These are phyloP conservation scores for Salpingus planirostris DNA, from an alignment of 2,888 invertebrate species.

Conservation along the genomic window DNA sequence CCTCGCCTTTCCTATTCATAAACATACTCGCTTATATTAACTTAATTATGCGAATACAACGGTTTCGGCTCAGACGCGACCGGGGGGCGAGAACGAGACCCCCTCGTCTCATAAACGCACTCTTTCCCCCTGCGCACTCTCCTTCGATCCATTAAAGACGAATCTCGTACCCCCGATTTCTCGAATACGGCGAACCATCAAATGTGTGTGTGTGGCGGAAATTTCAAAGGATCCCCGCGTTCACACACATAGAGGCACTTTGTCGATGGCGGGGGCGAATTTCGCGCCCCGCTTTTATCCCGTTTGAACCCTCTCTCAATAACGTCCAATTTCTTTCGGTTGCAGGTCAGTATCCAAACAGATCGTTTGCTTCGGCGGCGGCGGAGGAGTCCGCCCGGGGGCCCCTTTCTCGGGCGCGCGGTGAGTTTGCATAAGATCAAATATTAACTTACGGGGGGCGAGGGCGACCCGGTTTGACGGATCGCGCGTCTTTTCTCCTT, in stretches of 20 bases:
- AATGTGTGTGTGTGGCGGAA: too few relatives aligned
- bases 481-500: slow-evolving; percentile 13
- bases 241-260: too few relatives aligned
- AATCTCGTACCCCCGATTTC: too few relatives aligned
- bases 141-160: too few relatives aligned
- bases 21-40: slow-evolving; percentile 24
- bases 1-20: slow-evolving; percentile 19
- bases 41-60: slow-evolving; percentile 22
- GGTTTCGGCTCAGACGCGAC: too few relatives aligned
- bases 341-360: slow-evolving; percentile 20
- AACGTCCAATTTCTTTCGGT: slow-evolving; percentile 12
- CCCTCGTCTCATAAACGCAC: too few relatives aligned
- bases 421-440: slow-evolving; percentile 23
- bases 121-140: too few relatives aligned
- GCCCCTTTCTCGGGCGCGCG: too few relatives aligned
- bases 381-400: slow-evolving; percentile 7
- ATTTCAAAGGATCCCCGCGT: too few relatives aligned
- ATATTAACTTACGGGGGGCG: slow-evolving; percentile 19
- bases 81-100: too few relatives aligned
- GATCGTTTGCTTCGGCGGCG: slow-evolving; percentile 2
- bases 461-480: slow-evolving; percentile 18
- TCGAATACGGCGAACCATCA: too few relatives aligned
- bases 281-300: slow-evolving; percentile 1
- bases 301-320: slow-evolving; percentile 2
- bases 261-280: too few relatives aligned